Conservation (phyloP, 2,113 vertebrate genomes). For the Oncorhynchus clarkii region DNA sequence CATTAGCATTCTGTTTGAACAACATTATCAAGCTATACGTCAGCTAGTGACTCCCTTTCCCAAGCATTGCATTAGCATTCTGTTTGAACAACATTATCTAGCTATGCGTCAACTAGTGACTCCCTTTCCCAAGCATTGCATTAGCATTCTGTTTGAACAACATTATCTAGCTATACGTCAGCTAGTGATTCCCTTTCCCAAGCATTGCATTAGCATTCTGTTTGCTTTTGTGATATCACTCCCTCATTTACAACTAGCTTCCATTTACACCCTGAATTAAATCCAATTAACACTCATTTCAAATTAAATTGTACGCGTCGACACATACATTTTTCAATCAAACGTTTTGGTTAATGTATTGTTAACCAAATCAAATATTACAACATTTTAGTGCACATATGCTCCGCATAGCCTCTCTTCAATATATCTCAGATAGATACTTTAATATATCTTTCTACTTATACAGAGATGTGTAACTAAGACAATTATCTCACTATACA, state of each 20-base stretch:
- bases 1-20: too few relatives aligned
- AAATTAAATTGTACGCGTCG: slow-evolving; percentile 62
- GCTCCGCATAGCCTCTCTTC: slow-evolving; percentile 8
- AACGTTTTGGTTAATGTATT: slow-evolving; percentile 52
- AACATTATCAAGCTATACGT: too few relatives aligned
- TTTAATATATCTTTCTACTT: slow-evolving; percentile 70
- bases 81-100: too few relatives aligned
- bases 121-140: too few relatives aligned
- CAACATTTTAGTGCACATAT: slow-evolving; percentile 18
- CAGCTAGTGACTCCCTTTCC: too few relatives aligned
- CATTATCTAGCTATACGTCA: too few relatives aligned
- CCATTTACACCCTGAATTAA: slow-evolving; percentile 54
- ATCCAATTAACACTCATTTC: slow-evolving; percentile 67
- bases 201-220: neutral
- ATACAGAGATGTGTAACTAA: neutral
- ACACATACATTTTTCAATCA: slow-evolving; percentile 54
- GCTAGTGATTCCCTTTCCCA: too few relatives aligned
- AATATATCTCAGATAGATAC: neutral
- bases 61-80: too few relatives aligned
- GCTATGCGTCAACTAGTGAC: too few relatives aligned
- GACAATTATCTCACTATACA: neutral
- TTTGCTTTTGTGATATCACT: slow-evolving; percentile 45
- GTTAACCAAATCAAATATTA: slow-evolving; percentile 56
- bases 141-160: too few relatives aligned
- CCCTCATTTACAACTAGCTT: slow-evolving; percentile 56